Evolutionary conservation across 2,888 invertebrate genomes (phyloP), one percentile per base, ranked within the genome.

Genomic region (Zaprionus lineosus): DNA sequence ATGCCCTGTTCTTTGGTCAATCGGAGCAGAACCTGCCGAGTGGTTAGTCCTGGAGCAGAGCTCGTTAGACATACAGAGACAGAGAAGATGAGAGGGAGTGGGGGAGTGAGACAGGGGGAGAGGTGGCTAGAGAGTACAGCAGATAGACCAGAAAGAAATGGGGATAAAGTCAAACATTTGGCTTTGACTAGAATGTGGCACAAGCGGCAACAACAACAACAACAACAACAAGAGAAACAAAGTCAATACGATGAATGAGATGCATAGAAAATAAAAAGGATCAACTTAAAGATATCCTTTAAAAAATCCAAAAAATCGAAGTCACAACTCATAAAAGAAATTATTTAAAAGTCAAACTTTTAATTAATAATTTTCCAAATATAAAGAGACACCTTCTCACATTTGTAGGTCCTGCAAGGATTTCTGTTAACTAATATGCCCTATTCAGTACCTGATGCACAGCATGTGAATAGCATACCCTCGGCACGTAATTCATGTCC

Each of bases 1-100:
- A 72, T 61, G 62, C 63, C 76, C 60, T 56, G 82, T 76, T 76
- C 61, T 74, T 66, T 78, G 84, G 82, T 83, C 82, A 84, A 84
- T 84, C 82, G 82, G 55, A 68, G 84, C 81, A 69, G 74, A 82
- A 64, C 70, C 69, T 48, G 53, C 56, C 66, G 43, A 62, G 52
- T 60, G 56, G 58, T 39, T 37, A 52, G 69, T 62, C 61, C 61
- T 47, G 64, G 43, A 59, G 48, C 51, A 21, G 52, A 47, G 60
- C 84, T 81, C 74, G 84, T 83, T 77, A 79, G 79, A 37, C 28
- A 18, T 34, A 24, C 28, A 44, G 24, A 40, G n/a, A n/a, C n/a
- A n/a, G n/a, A n/a, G n/a, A n/a, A n/a, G n/a, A n/a, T n/a, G n/a
- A 51, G 15, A 18, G 48, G 11, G 24, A 19, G 16, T 16, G 11